Evolutionary conservation across 2,797 vertebrate genomes (phyloP).

Genomic region (Acestrorhynchus altus): DNA sequence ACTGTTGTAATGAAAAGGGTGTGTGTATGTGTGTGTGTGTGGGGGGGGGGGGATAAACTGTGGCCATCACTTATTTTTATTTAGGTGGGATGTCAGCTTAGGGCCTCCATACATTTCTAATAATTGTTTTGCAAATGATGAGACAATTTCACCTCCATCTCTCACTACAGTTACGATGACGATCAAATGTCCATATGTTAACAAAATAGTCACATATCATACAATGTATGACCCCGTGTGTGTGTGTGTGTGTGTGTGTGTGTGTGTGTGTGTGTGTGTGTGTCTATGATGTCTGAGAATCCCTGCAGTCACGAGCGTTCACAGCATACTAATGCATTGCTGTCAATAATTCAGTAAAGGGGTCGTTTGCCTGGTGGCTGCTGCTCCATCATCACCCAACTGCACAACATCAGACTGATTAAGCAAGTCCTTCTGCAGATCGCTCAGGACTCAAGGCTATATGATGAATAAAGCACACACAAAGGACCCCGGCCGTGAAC

Average conservation of each 20-base stretch:
- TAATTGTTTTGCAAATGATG: no score
- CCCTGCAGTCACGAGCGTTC: slow-evolving; percentile 10
- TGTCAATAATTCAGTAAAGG: slow-evolving; percentile 30
- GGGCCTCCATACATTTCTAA: no score
- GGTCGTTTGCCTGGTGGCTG: slow-evolving; percentile 22
- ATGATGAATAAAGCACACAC: slow-evolving; percentile 26
- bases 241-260: neutral
- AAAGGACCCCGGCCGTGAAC: slow-evolving; percentile 4
- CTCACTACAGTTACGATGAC: no score
- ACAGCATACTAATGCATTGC: slow-evolving; percentile 6
- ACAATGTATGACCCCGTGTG: neutral
- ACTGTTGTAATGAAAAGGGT: no score
- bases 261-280: neutral
- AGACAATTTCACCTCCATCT: no score
- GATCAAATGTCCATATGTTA: no score
- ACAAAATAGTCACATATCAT: no score
- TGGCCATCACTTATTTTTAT: no score
- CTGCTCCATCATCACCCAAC: slow-evolving; percentile 33
- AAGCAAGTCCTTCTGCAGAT: slow-evolving; percentile 12
- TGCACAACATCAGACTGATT: slow-evolving; percentile 36
- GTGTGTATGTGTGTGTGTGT: no score
- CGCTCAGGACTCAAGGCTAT: neutral
- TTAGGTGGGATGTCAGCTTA: no score
- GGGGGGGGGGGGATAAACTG: no score
- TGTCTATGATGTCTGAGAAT: neutral